A percentile compares a stretch with the other conserved stretches of the same genome.
Conservation (phyloP, 2,797 vertebrate genomes). For the Esox masquinongy region DNA sequence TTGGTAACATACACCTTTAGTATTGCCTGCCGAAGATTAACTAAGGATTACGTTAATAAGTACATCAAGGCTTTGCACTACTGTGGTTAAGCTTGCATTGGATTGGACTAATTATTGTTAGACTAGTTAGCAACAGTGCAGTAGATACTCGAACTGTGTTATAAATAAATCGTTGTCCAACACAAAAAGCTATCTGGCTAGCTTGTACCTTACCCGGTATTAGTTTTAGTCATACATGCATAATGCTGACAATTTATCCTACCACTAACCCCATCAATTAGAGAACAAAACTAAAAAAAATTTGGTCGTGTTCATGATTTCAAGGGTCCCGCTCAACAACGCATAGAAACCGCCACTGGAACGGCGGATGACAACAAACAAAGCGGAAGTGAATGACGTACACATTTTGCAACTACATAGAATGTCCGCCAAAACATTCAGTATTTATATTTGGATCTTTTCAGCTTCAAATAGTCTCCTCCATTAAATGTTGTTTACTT, state of each 20-base stretch:
- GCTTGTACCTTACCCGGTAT: not conserved
- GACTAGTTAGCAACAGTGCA: not conserved
- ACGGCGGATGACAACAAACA: not conserved
- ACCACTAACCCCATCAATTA: too few species aligned
- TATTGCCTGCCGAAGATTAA: not conserved
- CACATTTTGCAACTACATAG: not conserved
- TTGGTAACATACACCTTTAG: not conserved
- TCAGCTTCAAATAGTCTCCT: not conserved
- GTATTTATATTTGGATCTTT: not conserved
- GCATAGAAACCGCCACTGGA: constrained; percentile 41
- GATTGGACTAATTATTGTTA: not conserved
- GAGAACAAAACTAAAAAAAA: not conserved
- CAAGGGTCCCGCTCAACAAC: constrained; percentile 63
- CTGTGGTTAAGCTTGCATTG: not conserved
- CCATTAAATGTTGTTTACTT: not conserved
- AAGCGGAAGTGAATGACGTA: not conserved
- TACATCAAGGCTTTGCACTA: not conserved
- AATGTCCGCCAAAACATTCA: not conserved
- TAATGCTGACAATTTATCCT: not conserved
- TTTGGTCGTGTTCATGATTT: constrained; percentile 43
- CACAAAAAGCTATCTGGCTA: not conserved
- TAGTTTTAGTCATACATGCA: not conserved
- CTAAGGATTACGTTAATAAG: constrained; percentile 13
- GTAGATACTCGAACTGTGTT: too few species aligned
- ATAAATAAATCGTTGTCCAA: too few species aligned